These are phyloP conservation scores for Pocillopora meandrina DNA, from an alignment of 92 coral and sea anemone genomes.

Conservation along the genomic window DNA sequence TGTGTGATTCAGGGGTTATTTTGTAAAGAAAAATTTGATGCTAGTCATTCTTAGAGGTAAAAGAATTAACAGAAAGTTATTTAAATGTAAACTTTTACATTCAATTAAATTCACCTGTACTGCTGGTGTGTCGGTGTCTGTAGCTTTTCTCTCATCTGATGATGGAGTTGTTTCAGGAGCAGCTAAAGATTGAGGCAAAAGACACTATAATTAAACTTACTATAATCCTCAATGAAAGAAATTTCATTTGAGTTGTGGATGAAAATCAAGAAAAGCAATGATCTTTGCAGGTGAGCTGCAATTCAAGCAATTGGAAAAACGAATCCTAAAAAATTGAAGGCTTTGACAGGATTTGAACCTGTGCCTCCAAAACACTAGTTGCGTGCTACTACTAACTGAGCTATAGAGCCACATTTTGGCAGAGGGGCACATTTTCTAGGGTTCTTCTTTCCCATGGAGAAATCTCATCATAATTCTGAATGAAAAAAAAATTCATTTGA, in stretches of 20 bases:
- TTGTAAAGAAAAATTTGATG: too few species aligned
- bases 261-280: too few species aligned
- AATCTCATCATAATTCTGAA: too few species aligned
- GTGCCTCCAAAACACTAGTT: too few species aligned
- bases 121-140: not conserved
- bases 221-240: not conserved
- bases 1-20: too few species aligned
- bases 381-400: too few species aligned
- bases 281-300: not conserved
- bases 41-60: too few species aligned
- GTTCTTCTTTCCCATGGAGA: too few species aligned
- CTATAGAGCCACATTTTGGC: too few species aligned
- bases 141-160: slow-evolving; percentile 16
- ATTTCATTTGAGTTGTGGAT: not conserved
- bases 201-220: not conserved
- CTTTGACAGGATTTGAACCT: too few species aligned
- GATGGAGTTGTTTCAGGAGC: slow-evolving; percentile 5
- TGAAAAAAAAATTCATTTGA: not conserved
- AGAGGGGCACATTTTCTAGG: too few species aligned
- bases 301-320: not conserved
- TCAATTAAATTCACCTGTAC: not conserved
- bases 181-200: slow-evolving; percentile 10
- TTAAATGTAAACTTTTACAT: not conserved
- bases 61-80: not conserved
- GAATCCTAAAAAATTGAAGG: too few species aligned